These are phyloP conservation scores for Zaprionus ghesquierei DNA, from an alignment of 1,140 invertebrate genomes.

Conservation along the genomic window DNA sequence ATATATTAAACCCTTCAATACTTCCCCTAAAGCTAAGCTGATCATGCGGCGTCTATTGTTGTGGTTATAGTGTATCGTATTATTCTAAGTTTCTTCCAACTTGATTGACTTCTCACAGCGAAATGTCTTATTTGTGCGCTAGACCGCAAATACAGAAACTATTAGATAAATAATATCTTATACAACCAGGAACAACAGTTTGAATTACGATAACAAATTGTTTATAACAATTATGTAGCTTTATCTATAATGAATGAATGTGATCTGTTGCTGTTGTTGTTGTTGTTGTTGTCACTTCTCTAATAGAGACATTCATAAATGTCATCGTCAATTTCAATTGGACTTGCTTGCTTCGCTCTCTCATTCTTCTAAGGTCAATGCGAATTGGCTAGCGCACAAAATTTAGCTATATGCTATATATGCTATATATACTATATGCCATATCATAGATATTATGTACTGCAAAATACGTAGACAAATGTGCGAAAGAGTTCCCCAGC, in stretches of 20 bases:
- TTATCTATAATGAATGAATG: not conserved
- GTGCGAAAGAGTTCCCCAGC: slow-evolving; percentile 31
- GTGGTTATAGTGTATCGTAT: slow-evolving; percentile 36
- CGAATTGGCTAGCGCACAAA: slow-evolving; percentile 54
- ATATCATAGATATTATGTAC: slow-evolving; percentile 12
- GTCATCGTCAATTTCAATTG: slow-evolving; percentile 73
- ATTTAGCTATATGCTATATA: slow-evolving; percentile 20
- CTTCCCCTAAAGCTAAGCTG: not conserved
- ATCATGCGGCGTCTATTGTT: slow-evolving; percentile 46
- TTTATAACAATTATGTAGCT: not conserved
- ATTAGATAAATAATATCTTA: slow-evolving; percentile 17
- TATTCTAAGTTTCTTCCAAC: slow-evolving; percentile 13
- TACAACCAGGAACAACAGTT: slow-evolving; percentile 61
- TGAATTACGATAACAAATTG: slow-evolving; percentile 21
- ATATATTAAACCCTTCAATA: not conserved
- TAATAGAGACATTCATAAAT: slow-evolving; percentile 73
- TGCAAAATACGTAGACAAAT: slow-evolving; percentile 2
- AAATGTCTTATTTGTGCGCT: slow-evolving; percentile 42
- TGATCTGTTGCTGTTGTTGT: slow-evolving; percentile 35
- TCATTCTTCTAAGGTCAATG: slow-evolving; percentile 65
- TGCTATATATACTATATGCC: not conserved
- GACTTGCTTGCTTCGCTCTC: slow-evolving; percentile 32
- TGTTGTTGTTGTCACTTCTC: slow-evolving; percentile 43
- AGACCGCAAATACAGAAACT: slow-evolving; percentile 36
- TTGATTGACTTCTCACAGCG: slow-evolving; percentile 61